Base-by-base conservation (phyloP, 1,140 invertebrate species). In the Pinna nobilis region DNA sequence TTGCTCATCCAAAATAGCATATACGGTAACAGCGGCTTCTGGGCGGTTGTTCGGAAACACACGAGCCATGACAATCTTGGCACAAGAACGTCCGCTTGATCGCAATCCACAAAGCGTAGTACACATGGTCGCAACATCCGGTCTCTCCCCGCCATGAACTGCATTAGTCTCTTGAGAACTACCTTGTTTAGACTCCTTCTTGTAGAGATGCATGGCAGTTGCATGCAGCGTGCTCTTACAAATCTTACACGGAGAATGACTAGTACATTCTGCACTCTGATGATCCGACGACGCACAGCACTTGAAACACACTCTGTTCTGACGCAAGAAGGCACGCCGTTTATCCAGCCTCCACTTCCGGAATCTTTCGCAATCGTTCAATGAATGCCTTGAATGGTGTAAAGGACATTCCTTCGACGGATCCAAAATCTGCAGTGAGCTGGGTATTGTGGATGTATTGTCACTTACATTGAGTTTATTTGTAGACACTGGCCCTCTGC, bases 271-370 rank as follows among this genome's bases (percentile, higher is more conserved):
- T 35, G 25, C 23, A 7, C 47, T 3, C 41, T 9, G 11, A 55
- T 76, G 74, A 30, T 66, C 3, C 37, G 9, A 49, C 15, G 57
- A 60, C 9, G 11, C 23, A 41, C 61, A 76, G 37, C 74, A 76
- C 13, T 50, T 57, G 37, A 66, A 76, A 23, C 68, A 76, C 11
- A 51, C 28, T 4, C 20, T 25, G 13, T 51, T 20, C 28, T 51
- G 49, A 4, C 49, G 23, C 28, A 51, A 51, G 49, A 51, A 51
- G 5, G 49, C 4, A 51, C 13, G 49, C 23, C 49, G 49, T 25
- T 51, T 51, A 20, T 51, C 49, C n/a, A 51, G n/a, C 15, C 49
- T 51, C n/a, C 49, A 51, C 49, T 51, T 51, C 49, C 49, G 4
- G 28, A 51, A 51, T 4, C 20, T 11, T 11, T 51, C 49, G 28